Conservation (phyloP, 2,888 invertebrate species). For the Limnephilus marmoratus region DNA sequence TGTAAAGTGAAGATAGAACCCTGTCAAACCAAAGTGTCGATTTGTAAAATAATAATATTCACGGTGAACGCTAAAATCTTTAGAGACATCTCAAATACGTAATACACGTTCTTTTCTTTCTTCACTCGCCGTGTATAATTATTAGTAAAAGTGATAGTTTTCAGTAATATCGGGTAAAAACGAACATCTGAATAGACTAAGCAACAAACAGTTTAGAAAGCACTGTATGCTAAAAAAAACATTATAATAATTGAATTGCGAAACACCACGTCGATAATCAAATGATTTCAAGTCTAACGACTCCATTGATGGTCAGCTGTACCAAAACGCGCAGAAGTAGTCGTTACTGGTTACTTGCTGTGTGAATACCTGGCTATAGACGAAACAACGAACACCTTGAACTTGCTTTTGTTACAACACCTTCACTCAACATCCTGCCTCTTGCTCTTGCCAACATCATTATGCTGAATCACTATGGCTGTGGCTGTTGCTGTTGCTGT, state of each 20-base stretch:
- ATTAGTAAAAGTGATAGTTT: too few species aligned
- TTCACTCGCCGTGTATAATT: too few species aligned
- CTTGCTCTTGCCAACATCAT: constrained; percentile 44
- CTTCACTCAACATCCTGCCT: constrained; percentile 46
- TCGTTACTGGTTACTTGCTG: background rate
- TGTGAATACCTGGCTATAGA: background rate
- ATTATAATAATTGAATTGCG: background rate
- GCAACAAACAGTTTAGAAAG: background rate
- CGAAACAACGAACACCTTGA: constrained; percentile 47
- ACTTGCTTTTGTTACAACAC: constrained; percentile 54
- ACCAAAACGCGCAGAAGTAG: background rate
- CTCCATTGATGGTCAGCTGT: background rate
- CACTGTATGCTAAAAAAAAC: background rate
- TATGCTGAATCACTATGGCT: constrained; percentile 33
- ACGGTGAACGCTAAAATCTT: too few species aligned
- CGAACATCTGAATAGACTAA: too few species aligned
- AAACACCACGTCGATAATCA: background rate
- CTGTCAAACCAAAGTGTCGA: too few species aligned
- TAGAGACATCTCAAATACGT: too few species aligned
- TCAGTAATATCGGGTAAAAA: too few species aligned
- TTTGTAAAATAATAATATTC: too few species aligned
- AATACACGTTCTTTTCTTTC: too few species aligned
- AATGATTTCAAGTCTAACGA: constrained; percentile 2
- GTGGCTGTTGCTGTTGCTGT: background rate
- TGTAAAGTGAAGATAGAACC: too few species aligned